These are phyloP conservation scores for Ganaspis sp. DNA, from an alignment of 1,140 invertebrate species.

Conservation along the genomic window DNA sequence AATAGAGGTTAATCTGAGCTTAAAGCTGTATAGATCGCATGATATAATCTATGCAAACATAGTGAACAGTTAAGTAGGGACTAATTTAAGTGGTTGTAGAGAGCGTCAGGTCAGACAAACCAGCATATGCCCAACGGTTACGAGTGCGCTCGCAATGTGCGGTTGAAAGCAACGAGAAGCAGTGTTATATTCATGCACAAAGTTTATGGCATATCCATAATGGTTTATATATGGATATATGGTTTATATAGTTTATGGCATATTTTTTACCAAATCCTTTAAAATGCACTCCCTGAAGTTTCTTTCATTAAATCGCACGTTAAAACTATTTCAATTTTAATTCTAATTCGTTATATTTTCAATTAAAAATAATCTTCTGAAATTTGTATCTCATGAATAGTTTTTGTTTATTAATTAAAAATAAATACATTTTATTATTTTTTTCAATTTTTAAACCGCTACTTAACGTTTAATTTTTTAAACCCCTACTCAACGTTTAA, in stretches of 20 bases:
- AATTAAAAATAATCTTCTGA: neutral
- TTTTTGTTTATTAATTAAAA: no score
- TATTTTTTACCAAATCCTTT: neutral
- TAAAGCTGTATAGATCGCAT: neutral
- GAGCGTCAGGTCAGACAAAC: conserved; percentile 42
- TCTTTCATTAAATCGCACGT: no score
- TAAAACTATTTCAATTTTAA: no score
- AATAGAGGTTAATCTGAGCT: conserved; percentile 9
- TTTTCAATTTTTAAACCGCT: no score
- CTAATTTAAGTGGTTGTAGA: conserved; percentile 47
- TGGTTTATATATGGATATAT: neutral
- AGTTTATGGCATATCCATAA: neutral
- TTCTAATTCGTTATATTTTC: neutral
- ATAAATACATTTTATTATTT: no score
- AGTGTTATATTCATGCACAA: neutral
- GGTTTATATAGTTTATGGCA: neutral
- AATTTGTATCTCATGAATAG: neutral
- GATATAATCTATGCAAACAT: neutral
- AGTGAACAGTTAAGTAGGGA: conserved; percentile 23
- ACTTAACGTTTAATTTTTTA: no score
- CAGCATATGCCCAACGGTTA: neutral
- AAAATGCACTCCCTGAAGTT: neutral
- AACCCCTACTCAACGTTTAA: no score
- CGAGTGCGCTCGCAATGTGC: no score
- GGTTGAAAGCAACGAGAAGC: no score